Evolutionary conservation across 64 coral and sea anemone genomes (phyloP), one percentile per base, ranked within the genome.

Genomic region (Montipora cactus): DNA sequence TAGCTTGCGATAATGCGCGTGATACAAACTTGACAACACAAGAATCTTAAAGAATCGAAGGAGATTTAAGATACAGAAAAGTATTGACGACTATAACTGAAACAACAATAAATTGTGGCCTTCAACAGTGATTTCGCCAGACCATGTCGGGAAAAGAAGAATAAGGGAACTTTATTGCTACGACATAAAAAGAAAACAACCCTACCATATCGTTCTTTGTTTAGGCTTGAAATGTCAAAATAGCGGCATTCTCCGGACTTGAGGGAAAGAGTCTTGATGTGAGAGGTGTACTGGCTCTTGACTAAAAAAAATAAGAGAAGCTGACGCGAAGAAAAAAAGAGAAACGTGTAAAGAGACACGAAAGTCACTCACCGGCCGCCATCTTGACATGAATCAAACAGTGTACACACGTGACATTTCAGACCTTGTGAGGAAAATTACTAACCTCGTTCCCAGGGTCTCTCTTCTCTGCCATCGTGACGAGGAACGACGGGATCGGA

Each of bases 211-310:
- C 90, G 86, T 13, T 98, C 84, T 15, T 91, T 45, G 76, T 95
- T 89, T 77, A 98, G 80, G 25, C 89, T 95, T 8, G 96, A 79
- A n/a, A 95, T 93, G 74, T 98, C 96, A 20, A 91, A 98, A 74
- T 98, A 98, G 25, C 83, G 91, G 47, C 89, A 95, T 84, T 98
- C 93, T 67, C 88, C 83, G 23, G 76, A 98, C 23, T 98, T 89
- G 21, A 95, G 79, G 7, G 81, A 28, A 88, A 98, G 89, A 3
- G 89, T 64, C 81, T 98, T 94, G 6, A 98, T 74, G 44, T 89
- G 91, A 44, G 92, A 49, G 50, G 66, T 62, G 71, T 95, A 98
- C 68, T 93, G 82, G 61, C 90, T 95, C 70, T 74, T 78, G 69
- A 19, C 96, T 98, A 76, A 25, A 71, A 71, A 74, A 79, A 11